phyloP scores from a whole-genome alignment of 2,888 invertebrate species.

The Hirtodrosophila cameraria region DNA sequence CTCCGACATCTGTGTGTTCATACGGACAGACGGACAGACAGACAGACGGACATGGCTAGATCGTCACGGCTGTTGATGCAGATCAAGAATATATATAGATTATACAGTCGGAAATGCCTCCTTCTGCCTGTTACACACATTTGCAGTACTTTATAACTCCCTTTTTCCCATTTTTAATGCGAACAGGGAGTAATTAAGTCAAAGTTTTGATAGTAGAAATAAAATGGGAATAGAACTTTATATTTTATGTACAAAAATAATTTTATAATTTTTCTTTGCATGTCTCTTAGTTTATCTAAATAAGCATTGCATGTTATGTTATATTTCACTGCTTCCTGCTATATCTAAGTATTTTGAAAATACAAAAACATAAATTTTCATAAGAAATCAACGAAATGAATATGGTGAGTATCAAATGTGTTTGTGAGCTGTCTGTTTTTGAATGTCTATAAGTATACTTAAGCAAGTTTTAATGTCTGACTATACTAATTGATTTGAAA shows the following conservation, averaged over 20 bases:
- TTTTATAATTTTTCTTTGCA: not conserved
- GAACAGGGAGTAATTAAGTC: no score
- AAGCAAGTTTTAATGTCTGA: constrained; percentile 14
- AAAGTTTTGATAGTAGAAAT: no score
- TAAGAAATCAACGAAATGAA: not conserved
- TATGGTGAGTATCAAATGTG: constrained; percentile 44
- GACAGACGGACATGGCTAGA: no score
- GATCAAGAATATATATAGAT: no score
- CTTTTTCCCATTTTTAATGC: no score
- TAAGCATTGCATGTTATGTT: constrained; percentile 17
- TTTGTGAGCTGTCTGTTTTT: constrained; percentile 37
- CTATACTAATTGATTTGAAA: constrained; percentile 3
- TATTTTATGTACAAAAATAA: not conserved
- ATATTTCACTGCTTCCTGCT: not conserved
- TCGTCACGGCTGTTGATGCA: no score
- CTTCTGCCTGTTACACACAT: no score
- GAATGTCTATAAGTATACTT: constrained; percentile 32
- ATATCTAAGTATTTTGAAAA: constrained; percentile 11
- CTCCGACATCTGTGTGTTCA: no score
- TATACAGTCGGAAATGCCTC: no score
- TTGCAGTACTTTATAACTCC: no score
- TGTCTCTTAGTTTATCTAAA: not conserved
- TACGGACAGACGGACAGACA: no score
- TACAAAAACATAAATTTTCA: not conserved
- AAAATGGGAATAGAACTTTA: no score